Evolutionary conservation across 2,888 invertebrate species (phyloP).

Genomic region (Sesamia inferens): DNA sequence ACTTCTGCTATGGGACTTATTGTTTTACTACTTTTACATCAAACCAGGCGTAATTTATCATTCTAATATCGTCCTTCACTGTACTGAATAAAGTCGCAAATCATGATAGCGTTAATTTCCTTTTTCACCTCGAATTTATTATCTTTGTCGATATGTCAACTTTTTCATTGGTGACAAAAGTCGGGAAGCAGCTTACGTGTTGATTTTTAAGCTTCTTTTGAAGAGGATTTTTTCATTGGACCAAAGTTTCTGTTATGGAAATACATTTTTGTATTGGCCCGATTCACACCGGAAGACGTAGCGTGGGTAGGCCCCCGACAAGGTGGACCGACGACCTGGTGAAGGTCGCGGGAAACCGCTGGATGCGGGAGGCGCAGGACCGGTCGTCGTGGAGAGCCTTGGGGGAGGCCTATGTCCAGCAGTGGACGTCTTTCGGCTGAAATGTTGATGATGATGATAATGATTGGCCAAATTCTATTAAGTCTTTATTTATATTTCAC

Average conservation of each 20-base stretch:
- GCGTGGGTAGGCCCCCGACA: no score
- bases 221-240: not conserved
- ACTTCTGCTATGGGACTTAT: constrained; percentile 10
- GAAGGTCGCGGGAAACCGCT: no score
- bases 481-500: not conserved
- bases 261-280: not conserved
- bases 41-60: constrained; percentile 14
- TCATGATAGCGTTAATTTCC: constrained; percentile 6
- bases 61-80: constrained; percentile 23
- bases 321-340: no score
- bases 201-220: constrained; percentile 6
- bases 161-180: constrained; percentile 28
- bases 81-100: constrained; percentile 27
- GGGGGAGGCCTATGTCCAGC: no score
- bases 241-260: not conserved
- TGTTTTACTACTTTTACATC: constrained; percentile 28
- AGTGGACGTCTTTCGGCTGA: no score
- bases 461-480: no score
- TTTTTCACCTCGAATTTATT: constrained; percentile 15
- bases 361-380: no score
- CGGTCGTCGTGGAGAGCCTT: no score
- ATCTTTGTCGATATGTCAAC: constrained; percentile 41
- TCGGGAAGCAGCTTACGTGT: constrained; percentile 13
- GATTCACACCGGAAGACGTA: no score
- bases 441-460: no score